phyloP scores from a whole-genome alignment of 2,113 vertebrate species.

The Tricholaema leucomelas region DNA sequence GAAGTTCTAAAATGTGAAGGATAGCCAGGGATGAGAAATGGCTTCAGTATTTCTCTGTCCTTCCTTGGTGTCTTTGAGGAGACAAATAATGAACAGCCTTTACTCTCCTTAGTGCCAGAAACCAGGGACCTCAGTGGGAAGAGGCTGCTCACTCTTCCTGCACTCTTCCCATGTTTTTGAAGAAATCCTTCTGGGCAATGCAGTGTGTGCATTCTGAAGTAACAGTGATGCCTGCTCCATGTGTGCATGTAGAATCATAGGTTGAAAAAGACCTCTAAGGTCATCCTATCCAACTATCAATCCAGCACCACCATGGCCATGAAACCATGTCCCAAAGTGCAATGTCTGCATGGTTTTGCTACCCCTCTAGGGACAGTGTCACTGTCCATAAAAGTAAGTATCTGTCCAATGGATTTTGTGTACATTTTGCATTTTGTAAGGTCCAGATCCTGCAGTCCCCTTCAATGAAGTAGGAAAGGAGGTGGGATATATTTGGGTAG shows the following conservation, averaged over 20 bases:
- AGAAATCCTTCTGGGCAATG: not conserved
- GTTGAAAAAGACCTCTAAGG: too few species aligned
- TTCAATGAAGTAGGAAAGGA: constrained; percentile 56
- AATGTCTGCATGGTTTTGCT: too few species aligned
- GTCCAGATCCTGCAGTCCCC: constrained; percentile 20
- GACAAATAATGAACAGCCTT: not conserved
- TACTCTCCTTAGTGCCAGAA: not conserved
- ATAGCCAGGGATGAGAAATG: not conserved
- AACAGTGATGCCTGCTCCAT: not conserved
- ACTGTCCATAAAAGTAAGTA: not conserved
- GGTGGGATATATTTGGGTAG: constrained; percentile 65
- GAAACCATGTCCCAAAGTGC: too few species aligned
- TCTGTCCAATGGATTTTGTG: not conserved
- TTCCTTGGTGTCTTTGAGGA: not conserved
- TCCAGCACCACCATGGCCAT: too few species aligned
- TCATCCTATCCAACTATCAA: too few species aligned
- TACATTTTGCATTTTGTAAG: not conserved
- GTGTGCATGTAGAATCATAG: not conserved
- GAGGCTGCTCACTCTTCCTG: not conserved
- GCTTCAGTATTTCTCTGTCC: not conserved
- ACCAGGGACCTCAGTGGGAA: not conserved
- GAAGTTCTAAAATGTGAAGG: not conserved
- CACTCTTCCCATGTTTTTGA: not conserved
- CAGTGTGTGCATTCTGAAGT: not conserved
- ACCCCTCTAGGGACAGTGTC: not conserved